Conservation (phyloP, 2,797 vertebrate genomes). For the Chloroceryle amazona region DNA sequence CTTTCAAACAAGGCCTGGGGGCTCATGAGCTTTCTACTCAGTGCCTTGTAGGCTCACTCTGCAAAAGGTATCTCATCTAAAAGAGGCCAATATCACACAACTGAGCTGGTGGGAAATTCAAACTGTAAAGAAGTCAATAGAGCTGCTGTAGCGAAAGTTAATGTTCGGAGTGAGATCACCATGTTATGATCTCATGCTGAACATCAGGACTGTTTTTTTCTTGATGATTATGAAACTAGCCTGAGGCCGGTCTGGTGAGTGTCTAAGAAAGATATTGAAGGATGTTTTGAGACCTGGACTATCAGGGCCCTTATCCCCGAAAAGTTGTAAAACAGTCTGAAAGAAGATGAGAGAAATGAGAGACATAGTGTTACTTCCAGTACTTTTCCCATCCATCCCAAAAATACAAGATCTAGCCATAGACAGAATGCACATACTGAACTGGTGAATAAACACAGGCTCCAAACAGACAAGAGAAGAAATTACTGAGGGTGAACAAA, state of each 20-base stretch:
- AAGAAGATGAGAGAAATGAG: constrained; percentile 27
- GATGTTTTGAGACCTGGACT: constrained; percentile 38
- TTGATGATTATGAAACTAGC: constrained; percentile 70
- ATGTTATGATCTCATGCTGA: constrained; percentile 73
- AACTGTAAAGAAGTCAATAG: constrained; percentile 55
- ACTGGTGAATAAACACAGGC: background rate
- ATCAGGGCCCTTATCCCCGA: constrained; percentile 40
- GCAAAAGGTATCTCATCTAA: constrained; percentile 22
- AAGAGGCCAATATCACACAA: constrained; percentile 68
- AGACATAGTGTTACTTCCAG: constrained; percentile 26
- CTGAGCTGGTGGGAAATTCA: constrained; percentile 62
- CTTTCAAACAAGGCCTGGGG: constrained; percentile 50
- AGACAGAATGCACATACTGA: background rate
- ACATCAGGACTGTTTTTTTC: constrained; percentile 40
- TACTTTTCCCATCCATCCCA: background rate
- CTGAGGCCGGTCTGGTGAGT: constrained; percentile 62
- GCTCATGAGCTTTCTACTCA: constrained; percentile 51
- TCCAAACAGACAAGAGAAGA: background rate
- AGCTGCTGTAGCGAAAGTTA: constrained; percentile 46
- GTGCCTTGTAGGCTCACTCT: constrained; percentile 48
- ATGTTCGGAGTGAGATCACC: constrained; percentile 68
- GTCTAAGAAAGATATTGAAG: constrained; percentile 49
- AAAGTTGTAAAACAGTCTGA: constrained; percentile 28
- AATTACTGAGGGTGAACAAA: constrained; percentile 32
- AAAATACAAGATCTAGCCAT: background rate